phyloP scores from a whole-genome alignment of 2,113 vertebrate species.

The Erpornis zantholeuca region DNA sequence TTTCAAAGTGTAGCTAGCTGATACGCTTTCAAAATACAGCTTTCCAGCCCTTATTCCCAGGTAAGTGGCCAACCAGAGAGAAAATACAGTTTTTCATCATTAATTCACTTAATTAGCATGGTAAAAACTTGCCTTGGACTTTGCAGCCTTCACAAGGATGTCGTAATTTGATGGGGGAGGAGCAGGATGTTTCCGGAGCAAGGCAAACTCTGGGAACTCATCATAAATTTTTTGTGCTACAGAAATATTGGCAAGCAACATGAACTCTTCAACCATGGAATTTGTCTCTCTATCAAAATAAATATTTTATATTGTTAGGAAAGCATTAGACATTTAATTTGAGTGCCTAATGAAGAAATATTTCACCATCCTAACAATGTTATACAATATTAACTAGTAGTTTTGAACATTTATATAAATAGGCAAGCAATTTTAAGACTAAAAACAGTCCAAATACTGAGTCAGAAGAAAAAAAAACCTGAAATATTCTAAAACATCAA shows the following conservation, averaged over 20 bases:
- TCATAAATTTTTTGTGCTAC: slow-evolving; percentile 95
- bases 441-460: not conserved
- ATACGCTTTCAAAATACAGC: not conserved
- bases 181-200: slow-evolving; percentile 94
- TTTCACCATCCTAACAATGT: not conserved
- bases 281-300: slow-evolving; percentile 88
- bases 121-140: slow-evolving; percentile 80
- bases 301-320: slow-evolving; percentile 10
- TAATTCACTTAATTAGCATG: not conserved
- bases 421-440: not conserved
- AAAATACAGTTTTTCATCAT: not conserved
- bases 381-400: not conserved
- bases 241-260: slow-evolving; percentile 97
- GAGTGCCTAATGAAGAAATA: not conserved
- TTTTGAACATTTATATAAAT: not conserved
- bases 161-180: slow-evolving; percentile 97
- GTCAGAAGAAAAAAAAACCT: not conserved
- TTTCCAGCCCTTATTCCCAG: not conserved
- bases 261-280: slow-evolving; percentile 99
- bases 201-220: slow-evolving; percentile 93
- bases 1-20: not conserved
- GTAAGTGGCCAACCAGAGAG: not conserved
- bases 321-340: not conserved
- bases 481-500: not conserved
- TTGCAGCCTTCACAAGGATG: slow-evolving; percentile 90